These are phyloP conservation scores for Ophiodon elongatus DNA, from an alignment of 2,113 vertebrate species.

Conservation along the genomic window DNA sequence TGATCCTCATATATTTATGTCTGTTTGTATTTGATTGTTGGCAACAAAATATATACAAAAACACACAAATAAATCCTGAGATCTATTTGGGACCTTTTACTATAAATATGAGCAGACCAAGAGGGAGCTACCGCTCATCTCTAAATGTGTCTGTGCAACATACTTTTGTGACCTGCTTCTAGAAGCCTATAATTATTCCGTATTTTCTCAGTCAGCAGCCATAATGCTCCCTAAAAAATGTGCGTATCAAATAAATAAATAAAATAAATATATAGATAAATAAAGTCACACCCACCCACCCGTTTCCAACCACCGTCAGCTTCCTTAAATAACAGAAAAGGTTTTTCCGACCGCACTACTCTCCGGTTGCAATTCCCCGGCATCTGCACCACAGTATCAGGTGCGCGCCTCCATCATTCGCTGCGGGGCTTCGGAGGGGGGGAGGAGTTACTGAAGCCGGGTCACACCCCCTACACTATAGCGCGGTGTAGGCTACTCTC, in stretches of 20 bases:
- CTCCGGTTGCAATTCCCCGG: conserved; percentile 28
- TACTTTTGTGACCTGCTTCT: conserved; percentile 43
- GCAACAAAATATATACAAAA: neutral
- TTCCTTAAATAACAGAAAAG: conserved; percentile 29
- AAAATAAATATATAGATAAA: neutral
- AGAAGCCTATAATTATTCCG: neutral
- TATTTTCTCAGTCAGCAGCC: neutral
- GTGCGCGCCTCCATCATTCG: conserved; percentile 67
- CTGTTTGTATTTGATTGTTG: neutral
- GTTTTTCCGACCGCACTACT: conserved; percentile 16
- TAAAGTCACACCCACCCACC: conserved; percentile 2
- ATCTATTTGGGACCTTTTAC: neutral
- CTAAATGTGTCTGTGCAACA: conserved; percentile 22
- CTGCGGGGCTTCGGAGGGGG: conserved; percentile 26
- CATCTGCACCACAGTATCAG: conserved; percentile 67
- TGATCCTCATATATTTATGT: neutral
- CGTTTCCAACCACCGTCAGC: neutral
- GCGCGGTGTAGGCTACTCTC: conserved; percentile 21
- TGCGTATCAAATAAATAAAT: neutral
- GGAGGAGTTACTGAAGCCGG: conserved; percentile 50
- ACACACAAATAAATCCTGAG: neutral
- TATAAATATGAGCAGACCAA: neutral
- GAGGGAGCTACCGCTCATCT: neutral
- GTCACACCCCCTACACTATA: conserved; percentile 59
- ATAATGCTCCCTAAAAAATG: neutral